Evolutionary conservation across 2,113 vertebrate genomes (phyloP).

Genomic region (Anas platyrhynchos): DNA sequence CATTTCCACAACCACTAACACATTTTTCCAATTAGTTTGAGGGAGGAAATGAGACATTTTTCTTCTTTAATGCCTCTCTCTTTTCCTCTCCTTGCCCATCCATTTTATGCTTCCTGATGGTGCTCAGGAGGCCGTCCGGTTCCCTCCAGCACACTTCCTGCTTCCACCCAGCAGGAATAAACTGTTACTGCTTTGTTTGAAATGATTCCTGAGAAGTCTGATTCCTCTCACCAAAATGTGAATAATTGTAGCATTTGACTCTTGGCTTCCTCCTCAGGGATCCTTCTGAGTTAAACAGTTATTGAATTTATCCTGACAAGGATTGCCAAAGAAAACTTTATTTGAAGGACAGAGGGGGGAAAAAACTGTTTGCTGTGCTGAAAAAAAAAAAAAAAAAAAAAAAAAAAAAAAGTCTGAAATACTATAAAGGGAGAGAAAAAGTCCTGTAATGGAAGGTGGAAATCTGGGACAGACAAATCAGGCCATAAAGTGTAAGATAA

Average conservation of each 20-base stretch:
- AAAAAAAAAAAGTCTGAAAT: constrained; percentile 22
- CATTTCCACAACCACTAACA: constrained; percentile 40
- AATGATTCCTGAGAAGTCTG: constrained; percentile 43
- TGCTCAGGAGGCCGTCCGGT: constrained; percentile 26
- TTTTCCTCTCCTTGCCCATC: constrained; percentile 40
- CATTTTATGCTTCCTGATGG: constrained; percentile 55
- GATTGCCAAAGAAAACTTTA: constrained; percentile 69
- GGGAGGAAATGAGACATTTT: constrained; percentile 60
- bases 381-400: constrained; percentile 35
- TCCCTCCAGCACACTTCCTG: constrained; percentile 41
- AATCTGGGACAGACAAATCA: constrained; percentile 52
- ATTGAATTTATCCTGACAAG: constrained; percentile 58
- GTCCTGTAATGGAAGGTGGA: constrained; percentile 39
- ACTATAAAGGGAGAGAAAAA: constrained; percentile 58
- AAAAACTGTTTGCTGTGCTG: constrained; percentile 53
- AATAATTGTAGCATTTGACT: constrained; percentile 67
- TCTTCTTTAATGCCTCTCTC: constrained; percentile 68
- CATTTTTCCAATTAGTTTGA: constrained; percentile 65
- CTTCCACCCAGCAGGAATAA: constrained; percentile 52
- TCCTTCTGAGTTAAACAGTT: constrained; percentile 55
- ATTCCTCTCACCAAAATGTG: constrained; percentile 47
- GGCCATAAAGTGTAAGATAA: constrained; percentile 44
- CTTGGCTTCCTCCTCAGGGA: constrained; percentile 56
- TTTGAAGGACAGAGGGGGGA: constrained; percentile 41
- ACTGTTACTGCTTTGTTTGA: constrained; percentile 24